Evolutionary conservation across 2,888 invertebrate species (phyloP).

Genomic region (Hypomecis punctinalis): DNA sequence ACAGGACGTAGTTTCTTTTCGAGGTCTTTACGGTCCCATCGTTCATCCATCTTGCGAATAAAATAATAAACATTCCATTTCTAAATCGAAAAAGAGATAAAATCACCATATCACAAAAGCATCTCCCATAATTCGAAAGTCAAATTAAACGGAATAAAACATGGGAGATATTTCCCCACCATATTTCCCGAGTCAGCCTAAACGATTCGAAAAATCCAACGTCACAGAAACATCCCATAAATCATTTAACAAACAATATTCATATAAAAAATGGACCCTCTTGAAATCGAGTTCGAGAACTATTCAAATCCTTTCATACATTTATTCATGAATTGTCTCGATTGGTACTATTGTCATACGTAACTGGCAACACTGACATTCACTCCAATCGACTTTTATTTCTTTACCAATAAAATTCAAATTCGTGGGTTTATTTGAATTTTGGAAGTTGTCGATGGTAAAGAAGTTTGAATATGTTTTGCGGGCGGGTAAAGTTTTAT

Average conservation of each 20-base stretch:
- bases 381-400: conserved; percentile 20
- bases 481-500: conserved; percentile 34
- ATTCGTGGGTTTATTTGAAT: conserved; percentile 7
- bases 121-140: not conserved
- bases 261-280: conserved; percentile 45
- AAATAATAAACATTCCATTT: too few species aligned
- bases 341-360: conserved; percentile 48
- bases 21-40: too few species aligned
- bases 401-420: conserved; percentile 22
- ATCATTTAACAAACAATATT: conserved; percentile 45
- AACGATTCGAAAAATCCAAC: conserved; percentile 15
- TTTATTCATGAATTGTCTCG: conserved; percentile 48
- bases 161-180: conserved; percentile 11
- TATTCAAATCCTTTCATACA: conserved; percentile 47
- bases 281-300: conserved; percentile 42
- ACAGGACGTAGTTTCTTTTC: too few species aligned
- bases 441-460: conserved; percentile 25
- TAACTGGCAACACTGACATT: conserved; percentile 32
- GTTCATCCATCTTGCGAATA: too few species aligned
- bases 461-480: conserved; percentile 40
- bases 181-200: conserved; percentile 10
- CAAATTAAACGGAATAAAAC: conserved; percentile 14
- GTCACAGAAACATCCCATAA: conserved; percentile 31
- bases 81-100: too few species aligned
- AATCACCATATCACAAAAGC: not conserved